Evolutionary conservation across 2,113 vertebrate genomes (phyloP), one percentile per base, ranked within the genome.

Genomic region (Pachypanchax playfairii): DNA sequence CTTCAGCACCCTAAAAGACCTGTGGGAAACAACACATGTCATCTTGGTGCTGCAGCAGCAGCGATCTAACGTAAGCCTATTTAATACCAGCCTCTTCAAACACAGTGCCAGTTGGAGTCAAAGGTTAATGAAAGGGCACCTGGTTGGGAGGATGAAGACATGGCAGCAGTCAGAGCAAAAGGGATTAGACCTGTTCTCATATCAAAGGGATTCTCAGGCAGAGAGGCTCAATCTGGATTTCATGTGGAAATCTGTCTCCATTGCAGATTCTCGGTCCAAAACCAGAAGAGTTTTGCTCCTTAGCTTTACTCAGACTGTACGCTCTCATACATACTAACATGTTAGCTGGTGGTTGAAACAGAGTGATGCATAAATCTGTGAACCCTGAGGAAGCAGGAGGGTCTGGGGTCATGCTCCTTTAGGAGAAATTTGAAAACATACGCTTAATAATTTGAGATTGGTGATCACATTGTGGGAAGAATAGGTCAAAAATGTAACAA

Each of bases 61-160:
- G 68, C 78, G 66, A 87, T 88, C 87, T 79, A 29, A 69, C 76
- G 87, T 91, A 89, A 92, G 85, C 88, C 86, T 62, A 76, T 88
- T 86, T 90, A 91, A 90, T 85, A 74, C 86, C 77, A 79, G 69
- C 69, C 72, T 86, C 91, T 91, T 92, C 90, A 91, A 90, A 91
- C 82, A 81, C 75, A 71, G 86, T 88, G 85, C 85, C 77, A 82
- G 83, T 64, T 58, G 28, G 59, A 92, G 92, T 92, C 91, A 93
- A 91, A 93, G 92, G 92, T 93, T 91, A 92, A 90, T 89, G 88
- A 91, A 89, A 91, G 92, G 92, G 86, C 88, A 87, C 84, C 82
- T 87, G 87, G 84, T 88, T 90, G 85, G 76, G 81, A 87, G 82
- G 85, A 92, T 91, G 90, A 93, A 92, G 92, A 92, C 89, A 79